Evolutionary conservation across 2,113 vertebrate genomes (phyloP).

Genomic region (Apus apus): DNA sequence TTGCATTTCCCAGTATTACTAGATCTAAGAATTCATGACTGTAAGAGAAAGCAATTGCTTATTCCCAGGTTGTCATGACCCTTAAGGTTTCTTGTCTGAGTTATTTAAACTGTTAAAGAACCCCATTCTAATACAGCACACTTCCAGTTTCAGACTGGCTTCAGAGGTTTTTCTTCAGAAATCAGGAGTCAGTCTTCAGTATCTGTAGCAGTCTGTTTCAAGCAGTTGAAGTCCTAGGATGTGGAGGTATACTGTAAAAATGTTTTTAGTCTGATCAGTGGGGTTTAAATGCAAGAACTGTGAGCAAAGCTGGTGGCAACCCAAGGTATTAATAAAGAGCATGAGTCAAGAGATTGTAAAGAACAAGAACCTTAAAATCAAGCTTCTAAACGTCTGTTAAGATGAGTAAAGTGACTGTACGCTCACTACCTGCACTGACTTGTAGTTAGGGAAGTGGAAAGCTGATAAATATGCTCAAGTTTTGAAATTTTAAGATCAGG

Average conservation of each 20-base stretch:
- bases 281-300: background rate
- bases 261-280: background rate
- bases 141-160: background rate
- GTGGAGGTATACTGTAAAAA: background rate
- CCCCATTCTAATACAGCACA: background rate
- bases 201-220: background rate
- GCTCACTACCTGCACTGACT: background rate
- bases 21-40: background rate
- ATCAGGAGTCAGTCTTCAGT: background rate
- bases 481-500: background rate
- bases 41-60: background rate
- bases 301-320: background rate
- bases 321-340: background rate
- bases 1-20: background rate
- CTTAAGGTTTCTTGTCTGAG: background rate
- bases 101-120: background rate
- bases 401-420: background rate
- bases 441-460: background rate
- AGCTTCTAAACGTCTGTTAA: background rate
- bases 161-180: background rate
- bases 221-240: background rate
- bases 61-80: background rate
- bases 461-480: background rate
- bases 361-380: background rate
- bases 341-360: background rate